Percentiles rank a stretch among this genome's conserved stretches.
phyloP scores from a whole-genome alignment of 2,797 vertebrate genomes.

The Galagoides demidoff region DNA sequence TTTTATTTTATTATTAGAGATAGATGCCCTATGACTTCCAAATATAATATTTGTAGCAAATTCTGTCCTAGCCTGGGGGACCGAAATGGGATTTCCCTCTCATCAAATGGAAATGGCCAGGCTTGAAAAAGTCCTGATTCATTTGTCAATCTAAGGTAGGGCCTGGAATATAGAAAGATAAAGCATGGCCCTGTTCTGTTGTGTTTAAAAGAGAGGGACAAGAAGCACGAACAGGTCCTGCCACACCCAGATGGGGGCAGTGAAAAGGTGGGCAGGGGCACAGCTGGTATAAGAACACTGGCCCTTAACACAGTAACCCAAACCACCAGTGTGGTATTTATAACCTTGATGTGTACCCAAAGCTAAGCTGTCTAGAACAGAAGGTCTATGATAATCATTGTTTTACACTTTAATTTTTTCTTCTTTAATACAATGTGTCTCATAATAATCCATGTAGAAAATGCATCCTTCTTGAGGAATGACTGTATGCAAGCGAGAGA shows the following conservation, averaged over 20 bases:
- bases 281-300: neutral
- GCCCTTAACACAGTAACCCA: neutral
- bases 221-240: neutral
- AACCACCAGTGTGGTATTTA: neutral
- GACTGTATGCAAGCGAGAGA: neutral
- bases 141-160: neutral
- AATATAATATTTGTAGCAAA: neutral
- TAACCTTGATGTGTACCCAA: neutral
- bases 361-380: neutral
- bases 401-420: neutral
- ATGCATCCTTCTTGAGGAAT: neutral
- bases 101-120: neutral
- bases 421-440: neutral
- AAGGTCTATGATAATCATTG: neutral
- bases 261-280: neutral
- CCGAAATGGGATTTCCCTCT: neutral
- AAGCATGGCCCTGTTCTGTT: neutral
- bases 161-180: neutral
- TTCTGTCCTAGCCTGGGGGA: neutral
- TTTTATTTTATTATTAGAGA: neutral
- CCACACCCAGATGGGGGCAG: neutral
- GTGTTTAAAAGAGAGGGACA: neutral
- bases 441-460: neutral
- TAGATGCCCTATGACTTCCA: neutral
- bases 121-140: neutral